Percentiles rank a stretch among this genome's conserved stretches.
These are phyloP conservation scores for Macrochelys suwanniensis DNA, from an alignment of 2,797 vertebrate genomes.

Conservation along the genomic window DNA sequence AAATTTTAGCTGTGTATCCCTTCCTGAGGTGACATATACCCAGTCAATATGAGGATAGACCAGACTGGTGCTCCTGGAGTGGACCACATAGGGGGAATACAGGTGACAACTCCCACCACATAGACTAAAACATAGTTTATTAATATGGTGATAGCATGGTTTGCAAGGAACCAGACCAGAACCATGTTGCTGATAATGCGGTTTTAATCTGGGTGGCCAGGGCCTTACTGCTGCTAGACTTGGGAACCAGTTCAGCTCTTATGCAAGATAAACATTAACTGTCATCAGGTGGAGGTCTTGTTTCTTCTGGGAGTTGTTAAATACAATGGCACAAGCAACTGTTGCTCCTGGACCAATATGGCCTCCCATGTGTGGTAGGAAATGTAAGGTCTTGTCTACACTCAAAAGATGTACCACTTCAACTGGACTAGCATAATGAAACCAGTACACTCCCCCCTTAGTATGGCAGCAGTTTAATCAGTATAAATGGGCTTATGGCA, in stretches of 20 bases:
- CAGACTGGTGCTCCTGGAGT: neutral
- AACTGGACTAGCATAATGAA: neutral
- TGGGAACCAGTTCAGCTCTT: fast-evolving
- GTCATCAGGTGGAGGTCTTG: neutral
- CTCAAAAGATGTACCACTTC: neutral
- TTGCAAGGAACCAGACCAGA: neutral
- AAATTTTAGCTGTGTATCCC: too few species aligned
- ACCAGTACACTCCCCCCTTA: neutral
- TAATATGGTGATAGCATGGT: neutral
- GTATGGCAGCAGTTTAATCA: neutral
- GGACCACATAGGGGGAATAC: neutral
- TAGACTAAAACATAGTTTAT: neutral
- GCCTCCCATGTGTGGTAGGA: slow-evolving; percentile 27
- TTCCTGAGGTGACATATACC: too few species aligned
- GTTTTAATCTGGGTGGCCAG: fast-evolving
- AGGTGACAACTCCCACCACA: neutral
- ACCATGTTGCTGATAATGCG: neutral
- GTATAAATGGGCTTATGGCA: too few species aligned
- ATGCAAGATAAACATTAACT: fast-evolving
- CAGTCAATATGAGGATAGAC: neutral
- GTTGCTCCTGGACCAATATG: neutral
- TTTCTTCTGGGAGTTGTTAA: neutral
- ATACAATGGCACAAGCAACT: neutral
- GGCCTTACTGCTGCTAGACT: neutral
- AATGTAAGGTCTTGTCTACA: neutral